Conservation (phyloP, 1,140 invertebrate genomes). For the Bombus pascuorum region DNA sequence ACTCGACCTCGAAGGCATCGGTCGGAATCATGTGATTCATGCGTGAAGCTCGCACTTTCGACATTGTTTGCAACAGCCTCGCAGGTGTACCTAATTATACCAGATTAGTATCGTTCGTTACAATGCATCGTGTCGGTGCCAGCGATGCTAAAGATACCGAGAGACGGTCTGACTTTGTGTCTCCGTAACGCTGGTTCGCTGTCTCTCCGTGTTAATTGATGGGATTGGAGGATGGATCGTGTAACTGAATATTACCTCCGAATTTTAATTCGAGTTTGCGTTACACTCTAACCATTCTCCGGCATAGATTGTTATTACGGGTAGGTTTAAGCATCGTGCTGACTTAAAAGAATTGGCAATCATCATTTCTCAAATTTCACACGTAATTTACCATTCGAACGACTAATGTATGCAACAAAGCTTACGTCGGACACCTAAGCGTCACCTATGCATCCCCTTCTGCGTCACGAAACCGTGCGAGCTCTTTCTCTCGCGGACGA, state of each 20-base stretch:
- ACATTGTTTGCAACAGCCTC: constrained; percentile 59
- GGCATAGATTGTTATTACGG: constrained; percentile 4
- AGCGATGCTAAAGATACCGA: constrained; percentile 15
- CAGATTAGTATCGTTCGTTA: constrained; percentile 56
- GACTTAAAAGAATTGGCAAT: neutral
- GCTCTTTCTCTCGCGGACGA: constrained; percentile 26
- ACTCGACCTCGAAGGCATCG: constrained; percentile 60
- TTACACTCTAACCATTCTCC: neutral
- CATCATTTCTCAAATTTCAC: constrained; percentile 21
- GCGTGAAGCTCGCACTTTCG: constrained; percentile 68
- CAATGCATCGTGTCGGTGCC: constrained; percentile 35
- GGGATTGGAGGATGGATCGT: neutral
- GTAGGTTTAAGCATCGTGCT: neutral
- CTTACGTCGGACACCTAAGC: constrained; percentile 14
- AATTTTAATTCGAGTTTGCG: constrained; percentile 1
- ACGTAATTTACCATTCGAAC: neutral
- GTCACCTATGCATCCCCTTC: constrained; percentile 14
- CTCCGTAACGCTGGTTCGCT: neutral
- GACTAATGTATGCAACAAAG: neutral
- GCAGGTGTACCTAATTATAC: constrained; percentile 67
- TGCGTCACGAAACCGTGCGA: constrained; percentile 15
- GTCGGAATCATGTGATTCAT: constrained; percentile 61
- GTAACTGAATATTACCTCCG: constrained; percentile 3
- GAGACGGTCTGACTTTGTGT: constrained; percentile 6
- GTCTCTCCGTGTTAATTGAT: neutral